Evolutionary conservation across 2,888 invertebrate species (phyloP).

Genomic region (Chaetogeoica ovagalla): DNA sequence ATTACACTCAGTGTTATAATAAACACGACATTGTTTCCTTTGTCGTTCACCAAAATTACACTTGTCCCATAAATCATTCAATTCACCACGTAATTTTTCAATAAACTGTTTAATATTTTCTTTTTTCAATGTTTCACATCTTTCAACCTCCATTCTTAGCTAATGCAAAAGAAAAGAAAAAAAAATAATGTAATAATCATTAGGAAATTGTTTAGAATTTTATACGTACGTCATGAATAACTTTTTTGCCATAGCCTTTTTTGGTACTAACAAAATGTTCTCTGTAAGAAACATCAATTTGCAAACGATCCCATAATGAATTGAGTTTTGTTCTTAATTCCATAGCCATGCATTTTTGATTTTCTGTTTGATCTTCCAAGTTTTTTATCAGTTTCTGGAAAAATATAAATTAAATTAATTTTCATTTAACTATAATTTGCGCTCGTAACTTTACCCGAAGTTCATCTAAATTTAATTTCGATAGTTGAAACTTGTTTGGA

Average conservation of each 20-base stretch:
- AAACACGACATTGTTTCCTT: constrained; percentile 68
- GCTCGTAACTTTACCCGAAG: constrained; percentile 30
- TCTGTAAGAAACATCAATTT: constrained; percentile 61
- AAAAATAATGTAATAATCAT: neutral
- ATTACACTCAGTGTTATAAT: constrained; percentile 70
- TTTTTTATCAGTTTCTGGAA: constrained; percentile 50
- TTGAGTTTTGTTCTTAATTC: constrained; percentile 48
- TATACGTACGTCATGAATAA: constrained; percentile 63
- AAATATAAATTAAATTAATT: neutral
- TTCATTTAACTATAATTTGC: neutral
- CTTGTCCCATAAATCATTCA: constrained; percentile 75
- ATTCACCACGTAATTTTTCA: constrained; percentile 71
- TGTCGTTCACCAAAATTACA: constrained; percentile 71
- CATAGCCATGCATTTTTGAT: constrained; percentile 42
- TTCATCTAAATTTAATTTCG: constrained; percentile 50
- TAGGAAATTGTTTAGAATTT: neutral
- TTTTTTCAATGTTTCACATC: constrained; percentile 74
- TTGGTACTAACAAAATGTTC: constrained; percentile 68
- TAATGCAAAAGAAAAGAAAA: constrained; percentile 56
- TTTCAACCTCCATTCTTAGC: constrained; percentile 71
- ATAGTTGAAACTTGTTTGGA: constrained; percentile 34
- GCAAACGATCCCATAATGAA: constrained; percentile 52
- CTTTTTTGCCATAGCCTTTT: constrained; percentile 65
- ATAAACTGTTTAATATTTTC: constrained; percentile 72
- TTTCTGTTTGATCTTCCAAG: constrained; percentile 45